phyloP scores from a whole-genome alignment of 2,797 vertebrate genomes.

The Ataeniobius toweri region DNA sequence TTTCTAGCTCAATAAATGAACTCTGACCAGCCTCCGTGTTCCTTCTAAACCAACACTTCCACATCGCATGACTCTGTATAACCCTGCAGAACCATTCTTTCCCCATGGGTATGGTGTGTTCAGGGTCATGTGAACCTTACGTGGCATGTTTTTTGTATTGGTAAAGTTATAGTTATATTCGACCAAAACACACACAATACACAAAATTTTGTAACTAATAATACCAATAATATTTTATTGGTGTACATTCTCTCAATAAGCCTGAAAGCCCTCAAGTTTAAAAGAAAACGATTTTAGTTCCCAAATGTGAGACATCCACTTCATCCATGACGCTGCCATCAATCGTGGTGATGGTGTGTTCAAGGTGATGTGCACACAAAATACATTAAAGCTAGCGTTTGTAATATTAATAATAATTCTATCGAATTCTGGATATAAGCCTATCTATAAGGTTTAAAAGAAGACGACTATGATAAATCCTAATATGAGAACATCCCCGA shows the following conservation, averaged over 20 bases:
- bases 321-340: neutral
- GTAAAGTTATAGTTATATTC: too few relatives aligned
- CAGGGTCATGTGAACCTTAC: neutral
- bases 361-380: too few relatives aligned
- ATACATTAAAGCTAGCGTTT: too few relatives aligned
- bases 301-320: neutral
- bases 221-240: neutral
- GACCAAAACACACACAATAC: too few relatives aligned
- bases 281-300: too few relatives aligned
- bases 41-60: neutral
- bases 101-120: neutral
- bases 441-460: neutral
- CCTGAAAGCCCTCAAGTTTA: too few relatives aligned
- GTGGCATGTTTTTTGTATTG: neutral
- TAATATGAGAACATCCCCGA: neutral
- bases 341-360: neutral
- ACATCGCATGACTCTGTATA: neutral
- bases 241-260: neutral
- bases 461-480: neutral
- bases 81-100: neutral
- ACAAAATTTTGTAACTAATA: neutral
- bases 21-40: neutral
- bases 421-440: neutral
- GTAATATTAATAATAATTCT: neutral
- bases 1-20: neutral